Conservation (phyloP, 1,140 invertebrate species). For the Meteorus sp. region DNA sequence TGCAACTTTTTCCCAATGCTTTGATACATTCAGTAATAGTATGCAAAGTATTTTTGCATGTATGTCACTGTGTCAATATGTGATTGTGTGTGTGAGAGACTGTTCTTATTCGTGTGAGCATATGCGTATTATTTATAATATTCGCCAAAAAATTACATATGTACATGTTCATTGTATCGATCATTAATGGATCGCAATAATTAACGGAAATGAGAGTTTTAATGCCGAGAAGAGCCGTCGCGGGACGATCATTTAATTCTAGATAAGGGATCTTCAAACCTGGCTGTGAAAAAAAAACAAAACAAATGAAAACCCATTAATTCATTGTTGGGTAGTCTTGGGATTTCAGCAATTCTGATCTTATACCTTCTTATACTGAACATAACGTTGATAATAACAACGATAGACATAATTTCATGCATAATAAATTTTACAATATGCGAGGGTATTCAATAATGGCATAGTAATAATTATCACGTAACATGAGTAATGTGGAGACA, state of each 20-base stretch:
- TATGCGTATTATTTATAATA: too few relatives aligned
- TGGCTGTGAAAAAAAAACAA: conserved; percentile 10
- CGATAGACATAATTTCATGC: not conserved
- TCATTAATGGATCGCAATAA: not conserved
- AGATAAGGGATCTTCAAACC: conserved; percentile 5
- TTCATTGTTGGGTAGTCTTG: conserved; percentile 7
- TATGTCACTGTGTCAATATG: too few relatives aligned
- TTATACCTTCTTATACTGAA: not conserved
- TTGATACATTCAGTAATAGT: too few relatives aligned
- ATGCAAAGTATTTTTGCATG: too few relatives aligned
- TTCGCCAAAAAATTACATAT: too few relatives aligned
- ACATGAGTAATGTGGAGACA: not conserved
- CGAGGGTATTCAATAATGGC: too few relatives aligned
- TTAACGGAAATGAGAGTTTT: not conserved
- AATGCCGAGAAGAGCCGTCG: conserved; percentile 4
- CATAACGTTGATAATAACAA: not conserved
- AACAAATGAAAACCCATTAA: not conserved
- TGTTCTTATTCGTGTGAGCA: too few relatives aligned
- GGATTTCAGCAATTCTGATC: not conserved
- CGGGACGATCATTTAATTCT: conserved; percentile 1
- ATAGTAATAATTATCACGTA: not conserved
- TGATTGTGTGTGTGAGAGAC: too few relatives aligned
- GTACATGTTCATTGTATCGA: too few relatives aligned
- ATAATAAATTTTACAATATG: too few relatives aligned
- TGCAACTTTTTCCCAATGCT: too few relatives aligned